Evolutionary conservation across 2,888 invertebrate genomes (phyloP).

Genomic region (Autographa pulchrina): DNA sequence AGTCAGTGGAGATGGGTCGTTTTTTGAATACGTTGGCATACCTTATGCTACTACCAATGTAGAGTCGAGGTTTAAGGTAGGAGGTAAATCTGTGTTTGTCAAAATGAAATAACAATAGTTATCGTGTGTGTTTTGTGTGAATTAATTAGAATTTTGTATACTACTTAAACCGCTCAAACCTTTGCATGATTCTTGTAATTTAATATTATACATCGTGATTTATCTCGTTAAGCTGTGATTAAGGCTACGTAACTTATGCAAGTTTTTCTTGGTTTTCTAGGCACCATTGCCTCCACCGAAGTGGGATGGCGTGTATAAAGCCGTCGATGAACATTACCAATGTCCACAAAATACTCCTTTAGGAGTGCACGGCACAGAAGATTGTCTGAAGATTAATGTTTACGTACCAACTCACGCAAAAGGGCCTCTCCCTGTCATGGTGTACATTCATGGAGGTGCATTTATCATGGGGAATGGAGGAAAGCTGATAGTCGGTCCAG

Average conservation of each 20-base stretch:
- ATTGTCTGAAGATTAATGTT: constrained; percentile 78
- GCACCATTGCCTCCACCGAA: constrained; percentile 76
- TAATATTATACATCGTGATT: too few relatives aligned
- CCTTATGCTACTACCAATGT: constrained; percentile 76
- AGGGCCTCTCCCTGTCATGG: constrained; percentile 76
- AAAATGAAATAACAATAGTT: neutral
- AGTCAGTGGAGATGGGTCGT: constrained; percentile 76
- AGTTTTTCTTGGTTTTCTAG: constrained; percentile 68
- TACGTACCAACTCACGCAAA: constrained; percentile 71
- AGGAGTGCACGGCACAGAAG: constrained; percentile 70
- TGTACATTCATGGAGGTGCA: constrained; percentile 81
- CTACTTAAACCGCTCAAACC: constrained; percentile 66
- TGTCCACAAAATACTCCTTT: constrained; percentile 64
- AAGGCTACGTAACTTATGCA: neutral
- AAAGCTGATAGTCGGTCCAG: constrained; percentile 73
- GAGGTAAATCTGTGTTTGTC: constrained; percentile 7
- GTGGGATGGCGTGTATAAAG: constrained; percentile 77
- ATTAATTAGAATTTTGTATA: constrained; percentile 68
- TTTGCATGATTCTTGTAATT: neutral
- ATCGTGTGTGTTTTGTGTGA: neutral
- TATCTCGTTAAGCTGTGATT: neutral
- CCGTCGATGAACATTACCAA: constrained; percentile 68
- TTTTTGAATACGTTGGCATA: neutral
- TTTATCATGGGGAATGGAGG: constrained; percentile 78
- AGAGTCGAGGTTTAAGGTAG: constrained; percentile 80